Conservation (phyloP, 2,113 vertebrate genomes). For the Ciconia boyciana region DNA sequence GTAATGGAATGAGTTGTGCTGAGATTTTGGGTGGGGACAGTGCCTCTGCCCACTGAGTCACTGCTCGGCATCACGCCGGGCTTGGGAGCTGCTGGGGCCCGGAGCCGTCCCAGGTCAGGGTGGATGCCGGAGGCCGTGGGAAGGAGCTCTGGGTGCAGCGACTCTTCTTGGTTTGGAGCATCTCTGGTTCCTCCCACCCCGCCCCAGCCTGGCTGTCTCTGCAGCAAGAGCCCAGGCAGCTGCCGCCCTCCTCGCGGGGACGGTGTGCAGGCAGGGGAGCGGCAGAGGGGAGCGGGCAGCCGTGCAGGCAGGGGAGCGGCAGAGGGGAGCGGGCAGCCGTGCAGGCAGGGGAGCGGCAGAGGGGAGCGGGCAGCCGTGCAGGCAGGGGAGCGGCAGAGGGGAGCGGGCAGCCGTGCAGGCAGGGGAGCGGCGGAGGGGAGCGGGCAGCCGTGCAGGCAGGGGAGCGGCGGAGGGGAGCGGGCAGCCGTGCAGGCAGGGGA, state of each 20-base stretch:
- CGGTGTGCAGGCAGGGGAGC: not conserved
- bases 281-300: not conserved
- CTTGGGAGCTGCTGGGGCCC: not conserved
- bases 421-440: too few relatives aligned
- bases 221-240: not conserved
- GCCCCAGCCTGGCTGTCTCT: not conserved
- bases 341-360: not conserved
- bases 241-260: accelerated
- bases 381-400: not conserved
- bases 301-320: too few relatives aligned
- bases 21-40: conserved; percentile 29
- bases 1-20: conserved; percentile 41
- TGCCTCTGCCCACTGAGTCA: conserved; percentile 38
- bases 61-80: accelerated
- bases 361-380: not conserved
- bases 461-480: not conserved
- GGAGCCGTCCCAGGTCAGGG: not conserved
- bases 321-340: too few relatives aligned
- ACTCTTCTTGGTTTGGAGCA: not conserved
- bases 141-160: not conserved
- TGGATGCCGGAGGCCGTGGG: not conserved
- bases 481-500: not conserved
- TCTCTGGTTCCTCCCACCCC: not conserved
- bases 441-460: not conserved
- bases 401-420: not conserved